A percentile compares a stretch with the other conserved stretches of the same genome.
phyloP scores from a whole-genome alignment of 2,113 vertebrate species.

The Perca schrenkii region DNA sequence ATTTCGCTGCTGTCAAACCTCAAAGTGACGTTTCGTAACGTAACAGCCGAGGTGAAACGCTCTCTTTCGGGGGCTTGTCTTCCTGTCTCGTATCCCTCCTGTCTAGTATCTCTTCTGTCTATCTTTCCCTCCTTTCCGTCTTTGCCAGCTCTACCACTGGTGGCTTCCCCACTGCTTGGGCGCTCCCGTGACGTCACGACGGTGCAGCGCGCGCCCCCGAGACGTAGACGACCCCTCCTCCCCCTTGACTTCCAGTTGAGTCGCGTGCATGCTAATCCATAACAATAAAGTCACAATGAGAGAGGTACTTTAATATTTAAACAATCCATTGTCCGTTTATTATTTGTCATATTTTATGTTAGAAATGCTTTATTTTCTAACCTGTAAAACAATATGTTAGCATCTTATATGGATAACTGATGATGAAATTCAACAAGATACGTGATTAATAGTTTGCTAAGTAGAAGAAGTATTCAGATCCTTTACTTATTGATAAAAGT shows the following conservation, averaged over 20 bases:
- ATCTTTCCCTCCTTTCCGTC: conserved; percentile 63
- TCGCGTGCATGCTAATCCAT: conserved; percentile 28
- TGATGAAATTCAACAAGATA: neutral
- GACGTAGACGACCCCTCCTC: conserved; percentile 13
- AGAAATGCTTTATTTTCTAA: neutral
- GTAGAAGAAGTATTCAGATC: neutral
- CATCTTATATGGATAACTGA: neutral
- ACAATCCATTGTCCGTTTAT: neutral
- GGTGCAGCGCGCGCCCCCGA: conserved; percentile 61
- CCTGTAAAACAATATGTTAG: neutral
- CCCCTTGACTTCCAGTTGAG: neutral
- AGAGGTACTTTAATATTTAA: neutral
- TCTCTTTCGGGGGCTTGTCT: conserved; percentile 12
- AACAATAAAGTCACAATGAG: neutral
- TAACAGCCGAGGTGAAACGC: conserved; percentile 12
- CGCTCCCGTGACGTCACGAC: conserved; percentile 75
- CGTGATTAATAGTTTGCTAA: neutral
- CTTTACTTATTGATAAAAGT: neutral
- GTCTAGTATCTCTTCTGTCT: conserved; percentile 1
- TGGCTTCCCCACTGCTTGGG: conserved; percentile 68
- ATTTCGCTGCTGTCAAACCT: conserved; percentile 17
- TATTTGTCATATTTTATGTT: neutral
- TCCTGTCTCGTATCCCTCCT: conserved; percentile 2
- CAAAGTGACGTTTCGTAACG: conserved; percentile 9
- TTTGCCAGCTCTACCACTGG: conserved; percentile 66